Conservation (phyloP, 2,888 invertebrate genomes). For the Macroteleia sp. region DNA sequence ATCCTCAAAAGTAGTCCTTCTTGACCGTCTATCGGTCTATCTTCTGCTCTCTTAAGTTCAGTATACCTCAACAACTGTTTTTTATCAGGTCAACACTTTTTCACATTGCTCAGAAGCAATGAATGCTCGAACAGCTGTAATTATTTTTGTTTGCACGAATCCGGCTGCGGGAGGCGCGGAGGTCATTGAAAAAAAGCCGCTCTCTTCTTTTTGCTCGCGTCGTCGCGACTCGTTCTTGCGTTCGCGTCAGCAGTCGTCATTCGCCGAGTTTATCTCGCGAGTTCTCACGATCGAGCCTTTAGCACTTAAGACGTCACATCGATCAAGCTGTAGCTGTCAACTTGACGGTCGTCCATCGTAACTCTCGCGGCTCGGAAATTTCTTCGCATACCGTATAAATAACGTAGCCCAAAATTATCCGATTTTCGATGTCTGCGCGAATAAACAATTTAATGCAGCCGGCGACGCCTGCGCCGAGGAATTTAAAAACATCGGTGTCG, state of each 20-base stretch:
- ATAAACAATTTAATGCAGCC: constrained; percentile 21
- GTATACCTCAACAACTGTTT: constrained; percentile 9
- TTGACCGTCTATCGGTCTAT: too few species aligned
- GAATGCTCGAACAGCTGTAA: constrained; percentile 49
- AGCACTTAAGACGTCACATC: constrained; percentile 77
- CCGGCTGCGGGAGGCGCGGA: constrained; percentile 5
- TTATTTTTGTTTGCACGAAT: constrained; percentile 48
- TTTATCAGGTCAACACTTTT: constrained; percentile 12
- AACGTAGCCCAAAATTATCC: constrained; percentile 56
- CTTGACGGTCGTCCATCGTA: constrained; percentile 73
- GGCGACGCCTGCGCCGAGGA: constrained; percentile 18
- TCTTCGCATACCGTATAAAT: constrained; percentile 62
- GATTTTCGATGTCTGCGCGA: constrained; percentile 28
- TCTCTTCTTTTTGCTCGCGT: constrained; percentile 38
- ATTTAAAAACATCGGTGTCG: constrained; percentile 37
- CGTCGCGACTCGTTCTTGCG: constrained; percentile 65
- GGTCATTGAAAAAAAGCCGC: constrained; percentile 52
- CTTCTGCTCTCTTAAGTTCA: constrained; percentile 20
- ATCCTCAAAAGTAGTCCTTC: too few species aligned
- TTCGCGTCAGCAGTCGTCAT: constrained; percentile 57
- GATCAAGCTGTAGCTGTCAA: constrained; percentile 76
- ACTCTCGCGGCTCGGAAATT: constrained; percentile 62
- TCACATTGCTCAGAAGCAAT: constrained; percentile 20
- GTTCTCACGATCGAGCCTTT: constrained; percentile 70
- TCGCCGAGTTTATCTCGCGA: constrained; percentile 64